Base-by-base conservation (phyloP, 2,888 invertebrate species). In the Zonitis immaculata region DNA sequence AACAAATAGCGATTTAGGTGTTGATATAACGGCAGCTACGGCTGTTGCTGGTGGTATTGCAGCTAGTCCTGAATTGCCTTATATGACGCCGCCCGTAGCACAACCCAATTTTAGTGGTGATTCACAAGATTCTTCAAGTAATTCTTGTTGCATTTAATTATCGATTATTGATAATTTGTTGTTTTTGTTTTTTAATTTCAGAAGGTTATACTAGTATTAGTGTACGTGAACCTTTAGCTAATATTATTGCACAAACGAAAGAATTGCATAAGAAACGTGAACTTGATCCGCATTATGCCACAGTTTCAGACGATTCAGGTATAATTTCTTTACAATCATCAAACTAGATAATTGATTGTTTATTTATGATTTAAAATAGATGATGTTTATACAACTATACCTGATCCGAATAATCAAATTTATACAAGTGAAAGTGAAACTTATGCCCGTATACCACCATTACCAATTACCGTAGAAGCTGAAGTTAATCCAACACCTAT, bases 141-240 rank as follows among this genome's bases (percentile, higher is more conserved):
- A 78, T 80, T 76, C n/a, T n/a, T n/a, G n/a, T 32, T 6, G 11
- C n/a, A 22, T 16, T 30, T n/a, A n/a, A 9, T n/a, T 22, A 32
- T 20, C 30, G 18, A n/a, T 12, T 30, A 22, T 42, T 27, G 6
- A 27, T 35, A 14, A 44, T 45, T 12, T 39, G 20, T 14, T 43
- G 25, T 42, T 2, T 16, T 43, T 2, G 20, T 47, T 28, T 9
- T 46, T 69, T 56, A 30, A 30, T 59, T 76, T 79, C 76, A 91
- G 91, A 92, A 80, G 93, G 93, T 43, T 94, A 94, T 73, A 93
- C 93, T 0, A 92, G 92, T 70, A 93, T 93, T 63, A 93, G 91
- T 60, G 94, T 94, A 1, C 81, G 93, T 14, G 93, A 93, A 73
- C 94, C 94, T 1, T 77, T 94, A 56, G 90, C 91, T 3, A 86